These are phyloP conservation scores for Ammodytes dubius DNA, from an alignment of 2,113 vertebrate genomes.

Conservation along the genomic window DNA sequence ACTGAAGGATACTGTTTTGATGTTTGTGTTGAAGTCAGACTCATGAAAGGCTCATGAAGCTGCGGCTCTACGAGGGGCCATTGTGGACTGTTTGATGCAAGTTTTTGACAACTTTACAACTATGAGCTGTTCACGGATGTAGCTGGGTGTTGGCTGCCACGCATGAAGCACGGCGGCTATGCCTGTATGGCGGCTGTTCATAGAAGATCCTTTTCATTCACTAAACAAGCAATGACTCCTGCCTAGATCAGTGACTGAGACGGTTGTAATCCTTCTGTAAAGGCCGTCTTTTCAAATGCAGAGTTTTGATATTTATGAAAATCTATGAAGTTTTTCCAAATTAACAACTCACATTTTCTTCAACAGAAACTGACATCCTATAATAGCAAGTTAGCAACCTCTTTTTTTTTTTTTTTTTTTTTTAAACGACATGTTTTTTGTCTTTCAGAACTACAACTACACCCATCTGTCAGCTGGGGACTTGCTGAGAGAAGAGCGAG, in stretches of 20 bases:
- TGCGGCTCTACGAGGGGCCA: slow-evolving; percentile 3
- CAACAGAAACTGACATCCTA: neutral
- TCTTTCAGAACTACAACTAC: slow-evolving; percentile 91
- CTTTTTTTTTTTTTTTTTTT: neutral
- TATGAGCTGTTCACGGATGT: slow-evolving; percentile 30
- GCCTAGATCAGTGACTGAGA: neutral
- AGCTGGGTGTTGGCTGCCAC: slow-evolving; percentile 51
- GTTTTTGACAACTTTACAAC: slow-evolving; percentile 29
- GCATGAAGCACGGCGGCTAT: slow-evolving; percentile 13
- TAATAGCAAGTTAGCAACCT: neutral
- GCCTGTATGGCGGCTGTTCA: slow-evolving; percentile 37
- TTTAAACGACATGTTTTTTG: neutral
- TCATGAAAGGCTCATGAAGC: slow-evolving; percentile 1
- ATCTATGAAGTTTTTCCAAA: neutral
- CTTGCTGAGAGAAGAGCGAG: slow-evolving; percentile 93
- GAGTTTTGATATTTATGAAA: neutral
- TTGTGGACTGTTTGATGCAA: neutral
- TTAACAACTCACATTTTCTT: neutral
- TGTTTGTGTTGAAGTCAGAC: slow-evolving; percentile 19
- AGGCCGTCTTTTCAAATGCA: neutral
- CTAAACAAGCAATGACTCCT: slow-evolving; percentile 12
- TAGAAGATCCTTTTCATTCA: slow-evolving; percentile 65
- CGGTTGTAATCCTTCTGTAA: neutral
- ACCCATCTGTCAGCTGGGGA: slow-evolving; percentile 97
- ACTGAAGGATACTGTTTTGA: slow-evolving; percentile 13